Conservation (phyloP, 2,113 vertebrate species). For the Vulpes vulpes region DNA sequence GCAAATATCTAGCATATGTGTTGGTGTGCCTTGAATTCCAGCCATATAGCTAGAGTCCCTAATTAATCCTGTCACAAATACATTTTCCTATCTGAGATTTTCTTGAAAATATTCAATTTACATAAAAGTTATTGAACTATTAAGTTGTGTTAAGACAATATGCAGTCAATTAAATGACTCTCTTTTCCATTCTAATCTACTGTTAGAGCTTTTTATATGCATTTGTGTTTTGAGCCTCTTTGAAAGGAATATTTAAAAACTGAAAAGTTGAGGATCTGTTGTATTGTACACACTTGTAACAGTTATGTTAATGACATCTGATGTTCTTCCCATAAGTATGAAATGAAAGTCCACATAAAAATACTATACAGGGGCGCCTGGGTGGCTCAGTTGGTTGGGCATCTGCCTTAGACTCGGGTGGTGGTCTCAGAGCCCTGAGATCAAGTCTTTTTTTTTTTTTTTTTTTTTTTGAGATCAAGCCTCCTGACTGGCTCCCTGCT, state of each 20-base stretch:
- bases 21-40: neutral
- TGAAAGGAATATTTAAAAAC: conserved; percentile 43
- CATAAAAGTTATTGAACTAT: neutral
- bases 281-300: neutral
- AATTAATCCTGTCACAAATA: neutral
- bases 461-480: too few relatives aligned
- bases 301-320: neutral
- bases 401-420: too few relatives aligned
- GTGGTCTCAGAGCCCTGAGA: too few relatives aligned
- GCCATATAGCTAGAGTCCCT: neutral
- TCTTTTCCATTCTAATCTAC: conserved; percentile 4
- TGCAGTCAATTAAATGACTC: neutral
- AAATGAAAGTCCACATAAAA: conserved; percentile 10
- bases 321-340: neutral
- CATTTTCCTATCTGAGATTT: conserved; percentile 36
- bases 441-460: too few relatives aligned
- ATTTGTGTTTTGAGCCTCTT: conserved; percentile 2
- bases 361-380: neutral
- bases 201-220: neutral
- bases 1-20: neutral
- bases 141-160: neutral
- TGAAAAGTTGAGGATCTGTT: neutral
- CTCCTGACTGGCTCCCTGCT: too few relatives aligned
- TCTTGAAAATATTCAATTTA: conserved; percentile 25
- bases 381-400: too few relatives aligned